Evolutionary conservation across 2,797 vertebrate species (phyloP), one percentile per base, ranked within the genome.

Genomic region (Girardinus metallicus): DNA sequence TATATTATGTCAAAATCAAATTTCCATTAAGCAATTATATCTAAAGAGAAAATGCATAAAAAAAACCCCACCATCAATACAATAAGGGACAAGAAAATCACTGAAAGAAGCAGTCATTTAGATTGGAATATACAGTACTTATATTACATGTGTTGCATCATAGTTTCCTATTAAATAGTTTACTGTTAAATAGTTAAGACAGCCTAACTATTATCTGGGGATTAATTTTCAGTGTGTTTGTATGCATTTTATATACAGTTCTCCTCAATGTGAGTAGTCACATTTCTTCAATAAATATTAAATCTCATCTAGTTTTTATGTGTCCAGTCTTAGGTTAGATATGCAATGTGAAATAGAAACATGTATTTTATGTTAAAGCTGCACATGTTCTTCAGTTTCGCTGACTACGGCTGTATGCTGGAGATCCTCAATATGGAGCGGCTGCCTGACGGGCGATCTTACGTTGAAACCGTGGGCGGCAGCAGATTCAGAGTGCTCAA

Each of bases 321-420:
- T 12, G 26, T 41, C 4, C 26, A 71, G 41, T 15, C 26, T 71
- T 71, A 71, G 68, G 15, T 6, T 16, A n/a, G 68, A 68, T 10
- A 36, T 41, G 21, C 5, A 11, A 23, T 5, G 1, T 43, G 1
- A 43, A 2, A 43, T 26, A n/a, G 41, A 29, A 53, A n/a, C 13
- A 15, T 43, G n/a, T 31, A 36, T 76, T 77, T 5, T 36, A 39
- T 41, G 12, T 41, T 44, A 71, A 71, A 43, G 15, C 6, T n/a
- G 26, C 1, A 53, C 12, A 0, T 79, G 49, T 87, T 16, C n/a
- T 26, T 3, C 87, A 98, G 97, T 75, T 98, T 98, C 91, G 95
- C 97, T 78, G 97, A 98, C 85, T 97, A 96, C 0, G 97, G 97
- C 83, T 98, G 97, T 77, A 94, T 98, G 92, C 87, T 98, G 91